These are phyloP conservation scores for Burhinus oedicnemus DNA, from an alignment of 2,113 vertebrate genomes.

Conservation along the genomic window DNA sequence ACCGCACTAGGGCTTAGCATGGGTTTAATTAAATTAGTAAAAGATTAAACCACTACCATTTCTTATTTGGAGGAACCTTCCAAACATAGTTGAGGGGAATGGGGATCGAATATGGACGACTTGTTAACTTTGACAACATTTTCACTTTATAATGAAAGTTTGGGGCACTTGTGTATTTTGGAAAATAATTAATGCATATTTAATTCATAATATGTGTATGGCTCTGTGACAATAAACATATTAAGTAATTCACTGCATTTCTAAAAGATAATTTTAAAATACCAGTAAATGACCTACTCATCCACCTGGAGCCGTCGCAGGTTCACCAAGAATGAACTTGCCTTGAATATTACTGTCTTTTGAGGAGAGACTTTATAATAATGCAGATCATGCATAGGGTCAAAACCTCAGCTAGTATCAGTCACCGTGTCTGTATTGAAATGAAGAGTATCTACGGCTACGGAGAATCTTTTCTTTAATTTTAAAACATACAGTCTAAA, in stretches of 20 bases:
- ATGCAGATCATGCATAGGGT: not conserved
- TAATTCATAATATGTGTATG: too few relatives aligned
- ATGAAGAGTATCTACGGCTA: not conserved
- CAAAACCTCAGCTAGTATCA: slow-evolving; percentile 17
- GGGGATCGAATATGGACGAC: not conserved
- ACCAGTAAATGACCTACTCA: not conserved
- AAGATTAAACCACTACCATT: not conserved
- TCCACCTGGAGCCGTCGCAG: not conserved
- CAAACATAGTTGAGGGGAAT: not conserved
- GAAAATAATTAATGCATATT: not conserved
- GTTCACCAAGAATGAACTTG: not conserved
- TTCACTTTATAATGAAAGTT: not conserved
- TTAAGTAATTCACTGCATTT: not conserved
- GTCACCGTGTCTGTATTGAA: not conserved
- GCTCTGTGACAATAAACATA: too few relatives aligned
- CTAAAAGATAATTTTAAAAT: not conserved
- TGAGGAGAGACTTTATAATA: not conserved
- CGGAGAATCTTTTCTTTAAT: not conserved
- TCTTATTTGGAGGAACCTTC: not conserved
- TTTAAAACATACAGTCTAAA: not conserved
- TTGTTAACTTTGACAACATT: not conserved
- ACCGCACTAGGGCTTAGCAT: not conserved
- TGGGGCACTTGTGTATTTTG: not conserved
- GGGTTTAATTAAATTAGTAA: not conserved
- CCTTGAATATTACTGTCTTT: not conserved